Conservation (phyloP, 2,113 vertebrate species). For the Neogale vison region DNA sequence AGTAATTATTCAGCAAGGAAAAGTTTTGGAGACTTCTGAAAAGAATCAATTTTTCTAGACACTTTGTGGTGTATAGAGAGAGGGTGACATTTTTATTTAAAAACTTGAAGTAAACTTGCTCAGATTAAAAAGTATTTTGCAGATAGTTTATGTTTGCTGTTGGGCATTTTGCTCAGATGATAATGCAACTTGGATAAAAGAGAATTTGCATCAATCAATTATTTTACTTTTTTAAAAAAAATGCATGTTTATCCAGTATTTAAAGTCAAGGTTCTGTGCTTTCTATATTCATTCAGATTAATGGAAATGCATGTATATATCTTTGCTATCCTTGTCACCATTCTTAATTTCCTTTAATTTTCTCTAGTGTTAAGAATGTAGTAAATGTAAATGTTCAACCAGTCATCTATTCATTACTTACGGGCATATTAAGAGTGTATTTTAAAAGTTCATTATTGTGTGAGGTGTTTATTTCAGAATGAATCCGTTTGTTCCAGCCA, state of each 20-base stretch:
- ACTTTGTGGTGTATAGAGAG: background rate
- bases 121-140: background rate
- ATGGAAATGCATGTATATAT: background rate
- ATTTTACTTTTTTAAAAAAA: background rate
- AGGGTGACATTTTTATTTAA: constrained; percentile 5
- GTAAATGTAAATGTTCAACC: background rate
- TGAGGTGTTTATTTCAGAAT: background rate
- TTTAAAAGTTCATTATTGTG: background rate
- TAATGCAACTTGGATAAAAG: constrained; percentile 21
- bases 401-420: background rate
- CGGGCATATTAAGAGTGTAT: background rate
- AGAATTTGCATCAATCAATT: background rate
- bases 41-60: background rate
- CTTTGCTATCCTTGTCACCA: background rate
- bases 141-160: background rate
- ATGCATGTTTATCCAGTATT: background rate
- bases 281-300: constrained; percentile 3
- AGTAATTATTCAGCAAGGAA: background rate
- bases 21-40: background rate
- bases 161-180: background rate
- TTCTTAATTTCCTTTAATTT: constrained; percentile 13
- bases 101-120: background rate
- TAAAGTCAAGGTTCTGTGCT: constrained; percentile 7
- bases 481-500: background rate
- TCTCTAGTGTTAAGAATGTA: background rate